A percentile compares a stretch with the other conserved stretches of the same genome.
Evolutionary conservation across 1,140 invertebrate genomes (phyloP).

Genomic region (Apis cerana): DNA sequence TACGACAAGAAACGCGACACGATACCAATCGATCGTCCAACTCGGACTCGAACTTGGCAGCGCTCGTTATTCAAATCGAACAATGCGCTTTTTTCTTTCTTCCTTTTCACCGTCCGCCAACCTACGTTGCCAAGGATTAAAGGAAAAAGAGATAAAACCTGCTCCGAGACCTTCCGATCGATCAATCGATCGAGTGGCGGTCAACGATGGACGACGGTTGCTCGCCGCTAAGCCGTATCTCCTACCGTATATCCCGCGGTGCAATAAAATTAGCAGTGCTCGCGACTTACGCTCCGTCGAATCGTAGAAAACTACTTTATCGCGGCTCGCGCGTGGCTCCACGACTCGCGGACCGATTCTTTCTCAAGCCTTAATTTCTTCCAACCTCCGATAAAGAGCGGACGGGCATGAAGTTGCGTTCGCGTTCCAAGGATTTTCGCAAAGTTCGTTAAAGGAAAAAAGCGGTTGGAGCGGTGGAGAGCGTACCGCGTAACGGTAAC

Average conservation of each 20-base stretch:
- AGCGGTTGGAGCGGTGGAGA: neutral
- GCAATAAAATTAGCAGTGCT: slow-evolving; percentile 71
- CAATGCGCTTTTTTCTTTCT: slow-evolving; percentile 33
- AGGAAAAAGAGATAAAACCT: slow-evolving; percentile 54
- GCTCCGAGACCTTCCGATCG: slow-evolving; percentile 53
- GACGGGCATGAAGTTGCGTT: neutral
- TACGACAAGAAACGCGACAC: slow-evolving; percentile 48
- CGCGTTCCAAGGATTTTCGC: neutral
- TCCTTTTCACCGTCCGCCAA: neutral
- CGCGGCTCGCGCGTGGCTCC: slow-evolving; percentile 7
- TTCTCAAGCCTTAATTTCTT: too few species aligned
- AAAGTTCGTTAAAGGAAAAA: neutral
- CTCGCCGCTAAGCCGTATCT: neutral
- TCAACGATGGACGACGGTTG: slow-evolving; percentile 57
- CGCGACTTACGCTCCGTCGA: slow-evolving; percentile 2
- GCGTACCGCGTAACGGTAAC: slow-evolving; percentile 3
- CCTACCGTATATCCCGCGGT: slow-evolving; percentile 56
- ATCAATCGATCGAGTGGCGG: slow-evolving; percentile 51
- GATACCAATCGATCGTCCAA: slow-evolving; percentile 55
- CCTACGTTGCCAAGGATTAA: slow-evolving; percentile 37
- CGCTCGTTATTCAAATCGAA: slow-evolving; percentile 52
- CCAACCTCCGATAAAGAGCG: too few species aligned
- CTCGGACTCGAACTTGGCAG: slow-evolving; percentile 26
- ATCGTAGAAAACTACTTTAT: slow-evolving; percentile 39
- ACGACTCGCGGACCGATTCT: neutral